phyloP scores from a whole-genome alignment of 2,797 vertebrate species.

The Melanotaenia parkinsoni region DNA sequence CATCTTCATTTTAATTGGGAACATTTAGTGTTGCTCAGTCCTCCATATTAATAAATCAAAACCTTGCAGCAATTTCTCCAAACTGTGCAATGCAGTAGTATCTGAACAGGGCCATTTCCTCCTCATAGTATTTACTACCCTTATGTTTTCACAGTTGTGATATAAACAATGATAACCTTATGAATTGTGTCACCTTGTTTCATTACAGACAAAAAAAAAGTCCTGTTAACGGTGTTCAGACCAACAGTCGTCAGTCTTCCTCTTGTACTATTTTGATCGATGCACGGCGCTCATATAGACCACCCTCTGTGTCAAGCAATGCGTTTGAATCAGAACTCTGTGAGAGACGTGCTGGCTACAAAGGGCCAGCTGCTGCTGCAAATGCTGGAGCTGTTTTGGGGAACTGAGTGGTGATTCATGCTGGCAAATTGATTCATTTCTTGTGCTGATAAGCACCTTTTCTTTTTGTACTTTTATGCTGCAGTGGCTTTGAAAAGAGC shows the following conservation, averaged over 20 bases:
- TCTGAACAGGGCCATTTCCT: conserved; percentile 12
- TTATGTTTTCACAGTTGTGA: neutral
- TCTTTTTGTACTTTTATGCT: conserved; percentile 39
- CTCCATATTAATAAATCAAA: conserved; percentile 76
- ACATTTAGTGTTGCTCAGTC: conserved; percentile 76
- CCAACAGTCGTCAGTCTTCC: conserved; percentile 3
- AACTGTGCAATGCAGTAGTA: conserved; percentile 39
- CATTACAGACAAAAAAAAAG: neutral
- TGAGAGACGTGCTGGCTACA: conserved; percentile 44
- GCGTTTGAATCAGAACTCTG: conserved; percentile 26
- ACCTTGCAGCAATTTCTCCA: conserved; percentile 53
- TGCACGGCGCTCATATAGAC: conserved; percentile 28
- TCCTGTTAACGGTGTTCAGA: neutral
- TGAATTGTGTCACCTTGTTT: neutral
- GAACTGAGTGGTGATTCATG: conserved; percentile 62
- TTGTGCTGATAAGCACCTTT: conserved; percentile 62
- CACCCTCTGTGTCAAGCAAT: conserved; percentile 15
- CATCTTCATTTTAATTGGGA: conserved; percentile 82
- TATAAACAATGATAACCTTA: neutral
- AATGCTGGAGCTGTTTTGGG: conserved; percentile 60
- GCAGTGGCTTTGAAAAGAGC: conserved; percentile 50
- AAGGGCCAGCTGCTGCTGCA: conserved; percentile 62
- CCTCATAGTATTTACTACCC: neutral
- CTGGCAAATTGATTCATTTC: conserved; percentile 76
- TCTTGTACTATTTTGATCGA: conserved; percentile 46